Evolutionary conservation across 2,113 vertebrate species (phyloP).

Genomic region (Pseudonaja textilis): DNA sequence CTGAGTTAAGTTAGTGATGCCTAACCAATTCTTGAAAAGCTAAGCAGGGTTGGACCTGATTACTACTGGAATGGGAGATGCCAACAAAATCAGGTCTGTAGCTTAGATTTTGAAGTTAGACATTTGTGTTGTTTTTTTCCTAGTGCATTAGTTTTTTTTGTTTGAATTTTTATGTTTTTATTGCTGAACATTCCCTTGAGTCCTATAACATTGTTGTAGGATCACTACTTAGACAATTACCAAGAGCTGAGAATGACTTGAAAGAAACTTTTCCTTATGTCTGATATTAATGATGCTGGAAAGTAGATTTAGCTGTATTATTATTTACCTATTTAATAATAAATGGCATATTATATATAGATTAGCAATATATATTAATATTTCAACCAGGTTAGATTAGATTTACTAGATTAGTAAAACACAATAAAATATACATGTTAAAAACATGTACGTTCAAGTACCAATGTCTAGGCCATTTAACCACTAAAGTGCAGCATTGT

Average conservation of each 20-base stretch:
- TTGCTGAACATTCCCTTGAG: background rate
- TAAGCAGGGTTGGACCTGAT: background rate
- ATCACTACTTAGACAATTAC: background rate
- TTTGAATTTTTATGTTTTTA: background rate
- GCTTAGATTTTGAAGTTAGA: background rate
- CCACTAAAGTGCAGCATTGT: background rate
- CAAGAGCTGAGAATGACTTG: background rate
- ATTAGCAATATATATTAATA: too few species aligned
- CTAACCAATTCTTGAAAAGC: background rate
- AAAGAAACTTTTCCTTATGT: background rate
- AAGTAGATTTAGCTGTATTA: background rate
- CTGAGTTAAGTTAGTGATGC: background rate
- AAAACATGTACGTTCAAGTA: background rate
- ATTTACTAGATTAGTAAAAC: too few species aligned
- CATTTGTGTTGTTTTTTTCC: background rate
- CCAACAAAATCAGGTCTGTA: background rate
- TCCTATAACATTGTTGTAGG: background rate
- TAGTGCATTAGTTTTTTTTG: background rate
- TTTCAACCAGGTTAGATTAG: too few species aligned
- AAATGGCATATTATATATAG: too few species aligned
- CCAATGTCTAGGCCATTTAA: background rate
- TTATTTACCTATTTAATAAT: too few species aligned
- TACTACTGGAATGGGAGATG: background rate
- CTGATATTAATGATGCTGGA: background rate
- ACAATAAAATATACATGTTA: too few species aligned